These are phyloP conservation scores for Sinohyriopsis cumingii DNA, from an alignment of 2,888 invertebrate species.

Conservation along the genomic window DNA sequence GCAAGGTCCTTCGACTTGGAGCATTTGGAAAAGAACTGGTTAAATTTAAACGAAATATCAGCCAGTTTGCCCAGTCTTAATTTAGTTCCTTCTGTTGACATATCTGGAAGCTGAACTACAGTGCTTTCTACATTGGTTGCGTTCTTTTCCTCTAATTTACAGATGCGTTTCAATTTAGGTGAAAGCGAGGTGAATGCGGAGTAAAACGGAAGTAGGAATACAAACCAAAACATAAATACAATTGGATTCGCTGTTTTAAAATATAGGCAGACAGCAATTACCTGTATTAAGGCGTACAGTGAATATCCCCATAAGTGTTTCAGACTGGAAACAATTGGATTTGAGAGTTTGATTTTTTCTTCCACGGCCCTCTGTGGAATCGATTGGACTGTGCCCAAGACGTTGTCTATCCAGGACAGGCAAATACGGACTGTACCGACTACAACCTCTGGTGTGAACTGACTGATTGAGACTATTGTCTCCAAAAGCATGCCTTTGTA, in stretches of 20 bases:
- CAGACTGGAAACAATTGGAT: constrained; percentile 59
- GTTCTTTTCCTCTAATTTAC: too few species aligned
- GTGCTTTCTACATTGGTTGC: too few species aligned
- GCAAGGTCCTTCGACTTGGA: too few species aligned
- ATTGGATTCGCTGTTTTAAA: constrained; percentile 43
- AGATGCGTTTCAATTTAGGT: constrained; percentile 26
- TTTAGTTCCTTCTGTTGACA: too few species aligned
- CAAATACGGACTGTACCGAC: constrained; percentile 60
- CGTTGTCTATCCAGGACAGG: constrained; percentile 56
- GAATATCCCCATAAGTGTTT: constrained; percentile 64
- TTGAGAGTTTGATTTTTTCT: constrained; percentile 58
- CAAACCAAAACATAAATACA: constrained; percentile 50
- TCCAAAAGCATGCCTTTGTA: constrained; percentile 59
- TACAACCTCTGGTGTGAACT: constrained; percentile 64
- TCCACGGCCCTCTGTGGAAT: constrained; percentile 63
- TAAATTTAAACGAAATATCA: too few species aligned
- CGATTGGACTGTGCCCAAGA: constrained; percentile 57
- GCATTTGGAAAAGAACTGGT: too few species aligned
- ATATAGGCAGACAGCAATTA: constrained; percentile 48
- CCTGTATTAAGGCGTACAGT: constrained; percentile 41
- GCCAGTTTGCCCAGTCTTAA: too few species aligned
- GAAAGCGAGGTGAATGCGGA: constrained; percentile 59
- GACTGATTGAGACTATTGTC: constrained; percentile 58
- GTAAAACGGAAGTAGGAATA: constrained; percentile 55
- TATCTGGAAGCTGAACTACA: too few species aligned